Evolutionary conservation across 2,113 vertebrate genomes (phyloP).

Genomic region (Heterochromis multidens): DNA sequence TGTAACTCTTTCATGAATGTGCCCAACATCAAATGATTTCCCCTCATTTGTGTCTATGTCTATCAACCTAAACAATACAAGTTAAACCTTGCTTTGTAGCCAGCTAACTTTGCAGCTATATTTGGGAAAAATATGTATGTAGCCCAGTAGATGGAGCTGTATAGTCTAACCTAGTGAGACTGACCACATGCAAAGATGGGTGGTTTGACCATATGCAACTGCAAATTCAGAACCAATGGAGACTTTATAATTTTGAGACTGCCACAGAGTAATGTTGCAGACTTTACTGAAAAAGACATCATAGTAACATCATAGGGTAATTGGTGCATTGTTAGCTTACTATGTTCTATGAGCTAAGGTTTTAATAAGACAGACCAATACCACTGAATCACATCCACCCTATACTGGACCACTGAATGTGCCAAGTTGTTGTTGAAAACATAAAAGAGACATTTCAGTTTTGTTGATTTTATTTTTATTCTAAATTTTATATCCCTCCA

Average conservation of each 20-base stretch:
- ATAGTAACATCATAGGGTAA: too few relatives aligned
- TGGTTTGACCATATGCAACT: neutral
- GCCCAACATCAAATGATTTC: neutral
- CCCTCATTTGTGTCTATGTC: neutral
- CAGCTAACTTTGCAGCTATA: neutral
- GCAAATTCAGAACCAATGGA: neutral
- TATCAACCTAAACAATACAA: neutral
- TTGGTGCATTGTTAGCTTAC: too few relatives aligned
- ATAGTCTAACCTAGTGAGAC: neutral
- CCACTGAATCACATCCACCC: neutral
- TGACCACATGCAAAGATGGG: neutral
- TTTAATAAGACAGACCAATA: neutral
- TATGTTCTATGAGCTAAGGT: neutral
- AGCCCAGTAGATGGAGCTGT: conserved; percentile 29
- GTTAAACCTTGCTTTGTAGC: neutral
- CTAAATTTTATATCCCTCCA: neutral
- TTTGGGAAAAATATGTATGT: neutral
- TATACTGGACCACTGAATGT: neutral
- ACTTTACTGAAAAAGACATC: neutral
- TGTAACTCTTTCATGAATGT: neutral
- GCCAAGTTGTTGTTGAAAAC: neutral
- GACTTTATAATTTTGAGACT: neutral
- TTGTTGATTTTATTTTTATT: neutral
- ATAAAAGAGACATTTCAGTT: neutral
- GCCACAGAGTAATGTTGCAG: neutral